Evolutionary conservation across 2,888 invertebrate species (phyloP), one percentile per base, ranked within the genome.

Genomic region (Tenthredo scrophulariae): DNA sequence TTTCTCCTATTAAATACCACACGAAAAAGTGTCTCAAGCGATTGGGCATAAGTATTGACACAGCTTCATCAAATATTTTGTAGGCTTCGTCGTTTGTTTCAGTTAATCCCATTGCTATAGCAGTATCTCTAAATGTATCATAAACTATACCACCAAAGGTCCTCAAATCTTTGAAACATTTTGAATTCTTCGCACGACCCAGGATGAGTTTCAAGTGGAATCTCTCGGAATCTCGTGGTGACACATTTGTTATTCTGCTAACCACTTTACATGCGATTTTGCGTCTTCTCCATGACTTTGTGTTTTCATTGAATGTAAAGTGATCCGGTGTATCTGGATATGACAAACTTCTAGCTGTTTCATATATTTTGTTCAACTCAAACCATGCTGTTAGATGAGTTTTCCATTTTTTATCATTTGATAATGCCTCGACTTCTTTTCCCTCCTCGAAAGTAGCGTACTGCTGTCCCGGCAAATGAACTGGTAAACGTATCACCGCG

Each of bases 301-400:
- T 74, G 13, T 43, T 18, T 43, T 29, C 18, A 37, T 70, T 70
- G 29, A 70, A 70, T n/a, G 37, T 15, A 3, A 37, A 70, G 13
- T 13, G 29, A 22, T 86, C 74, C 0, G 92, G 92, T 70, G 91
- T 87, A 33, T 89, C 86, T 0, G n/a, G 9, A 84, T 89, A 89
- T 29, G 65, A 74, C 18, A 29, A 82, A 10, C 84, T 54, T 46
- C 84, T 75, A 1, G 89, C 89, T 15, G 85, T 82, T 79, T 50
- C 62, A 84, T 90, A 87, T 2, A 26, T 77, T 26, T 29, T 7
- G 65, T 89, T 90, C n/a, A 91, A 54, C 29, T 85, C 37, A 83
- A 91, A 91, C 86, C 89, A 91, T n/a, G 86, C 87, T 43, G 87
- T 88, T 33, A 91, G 79, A 26, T 87, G 87, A 33, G 90, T 86